A percentile compares a stretch with the other conserved stretches of the same genome.
These are phyloP conservation scores for Hydrochoerus hydrochaeris DNA, from an alignment of 2,113 vertebrate species.

Conservation along the genomic window DNA sequence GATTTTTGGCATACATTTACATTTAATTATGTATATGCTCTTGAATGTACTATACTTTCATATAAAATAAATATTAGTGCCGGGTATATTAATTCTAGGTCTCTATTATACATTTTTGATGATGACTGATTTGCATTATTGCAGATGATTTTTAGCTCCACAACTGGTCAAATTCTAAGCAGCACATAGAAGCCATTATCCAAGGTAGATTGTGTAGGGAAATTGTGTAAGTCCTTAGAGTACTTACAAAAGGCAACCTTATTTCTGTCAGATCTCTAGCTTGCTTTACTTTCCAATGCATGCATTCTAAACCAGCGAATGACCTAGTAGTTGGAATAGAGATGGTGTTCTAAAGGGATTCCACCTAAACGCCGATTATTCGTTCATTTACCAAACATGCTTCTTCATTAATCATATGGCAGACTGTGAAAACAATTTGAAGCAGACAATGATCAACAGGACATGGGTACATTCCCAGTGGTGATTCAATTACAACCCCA, in stretches of 20 bases:
- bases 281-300: constrained; percentile 26
- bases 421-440: background rate
- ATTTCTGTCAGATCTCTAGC: background rate
- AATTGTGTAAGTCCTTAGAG: constrained; percentile 39
- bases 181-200: constrained; percentile 36
- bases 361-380: background rate
- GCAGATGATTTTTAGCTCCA: constrained; percentile 51
- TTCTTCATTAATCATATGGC: background rate
- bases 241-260: background rate
- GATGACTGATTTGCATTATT: constrained; percentile 54
- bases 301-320: background rate
- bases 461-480: background rate
- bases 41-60: constrained; percentile 58
- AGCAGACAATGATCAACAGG: background rate
- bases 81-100: constrained; percentile 61
- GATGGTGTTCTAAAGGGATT: background rate
- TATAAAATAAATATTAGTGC: constrained; percentile 62
- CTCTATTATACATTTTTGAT: constrained; percentile 67
- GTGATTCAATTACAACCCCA: too few relatives aligned
- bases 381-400: background rate
- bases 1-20: constrained; percentile 74
- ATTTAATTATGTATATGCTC: constrained; percentile 72
- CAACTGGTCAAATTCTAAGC: constrained; percentile 10
- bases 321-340: background rate
- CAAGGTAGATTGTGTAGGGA: background rate